Evolutionary conservation across 2,888 invertebrate species (phyloP), one percentile per base, ranked within the genome.

Genomic region (Cheilosia vulpina): DNA sequence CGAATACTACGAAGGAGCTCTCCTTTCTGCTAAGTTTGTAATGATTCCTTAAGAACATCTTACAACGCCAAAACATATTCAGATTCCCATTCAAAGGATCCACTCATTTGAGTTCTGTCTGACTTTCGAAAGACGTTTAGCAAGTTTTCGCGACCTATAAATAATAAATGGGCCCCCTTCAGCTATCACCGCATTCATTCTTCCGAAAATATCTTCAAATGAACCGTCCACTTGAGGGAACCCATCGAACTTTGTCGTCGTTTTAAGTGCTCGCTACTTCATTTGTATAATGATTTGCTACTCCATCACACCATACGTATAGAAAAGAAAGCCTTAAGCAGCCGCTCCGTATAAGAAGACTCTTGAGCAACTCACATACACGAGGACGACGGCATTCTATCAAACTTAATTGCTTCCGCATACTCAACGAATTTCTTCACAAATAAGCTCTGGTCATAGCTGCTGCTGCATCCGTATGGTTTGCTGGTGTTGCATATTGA

Each of bases 391-490:
- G 68, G 65, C 78, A 69, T 78, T 83, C 73, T 78, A 78, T 83
- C 83, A 78, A 69, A 73, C 62, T 53, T 78, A 83, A 83, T 79
- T 75, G 79, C 79, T 84, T 84, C 84, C 79, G 84, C 75, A 84
- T 84, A 75, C 65, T 75, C 79, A 75, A 38, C 69, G 52, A 79
- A 73, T 73, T 63, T n/a, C 62, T 55, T 41, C 45, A 55, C 34
- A 13, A 17, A n/a, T 41, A 15, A 43, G 17, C 50, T 38, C 7
- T 38, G 34, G 52, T 55, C 45, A 63, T 62, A 45, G 11, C 41
- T 53, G 27, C 50, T 41, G 60, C 34, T 57, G 65, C 45, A 63
- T 71, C 72, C 41, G 45, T 57, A 66, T 38, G 34, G 47, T 60
- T 55, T 17, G 24, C 24, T 31, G 3, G 21, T n/a, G 27, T 38